Percentiles rank a stretch among this genome's conserved stretches.
Evolutionary conservation across 2,797 vertebrate species (phyloP).

Genomic region (Enteromius anoplus): DNA sequence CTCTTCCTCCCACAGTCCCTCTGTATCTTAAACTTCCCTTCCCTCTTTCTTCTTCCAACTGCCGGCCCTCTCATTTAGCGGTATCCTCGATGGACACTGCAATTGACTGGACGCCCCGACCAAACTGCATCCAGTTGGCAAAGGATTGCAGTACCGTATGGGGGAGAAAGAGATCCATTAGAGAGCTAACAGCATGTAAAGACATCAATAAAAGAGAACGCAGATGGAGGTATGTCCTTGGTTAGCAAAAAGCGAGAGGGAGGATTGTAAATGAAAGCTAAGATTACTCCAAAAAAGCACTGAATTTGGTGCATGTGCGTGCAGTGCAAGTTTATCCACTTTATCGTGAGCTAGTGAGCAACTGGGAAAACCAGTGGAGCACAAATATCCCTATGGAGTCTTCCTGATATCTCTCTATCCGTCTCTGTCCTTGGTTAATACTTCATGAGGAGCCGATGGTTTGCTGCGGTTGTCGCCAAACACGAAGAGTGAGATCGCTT

Average conservation of each 20-base stretch:
- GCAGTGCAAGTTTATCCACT: neutral
- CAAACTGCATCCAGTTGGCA: slow-evolving; percentile 18
- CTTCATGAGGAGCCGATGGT: neutral
- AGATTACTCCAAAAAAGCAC: neutral
- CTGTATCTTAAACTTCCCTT: neutral
- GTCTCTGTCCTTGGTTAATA: neutral
- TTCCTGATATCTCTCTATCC: neutral
- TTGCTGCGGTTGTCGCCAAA: neutral
- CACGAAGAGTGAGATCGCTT: neutral
- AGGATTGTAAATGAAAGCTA: neutral
- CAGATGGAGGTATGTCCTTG: slow-evolving; percentile 16
- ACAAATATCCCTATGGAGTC: neutral
- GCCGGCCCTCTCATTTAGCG: neutral
- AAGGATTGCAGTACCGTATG: slow-evolving; percentile 5
- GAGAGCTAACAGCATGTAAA: slow-evolving; percentile 25
- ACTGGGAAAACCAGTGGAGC: neutral
- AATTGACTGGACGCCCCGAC: slow-evolving; percentile 7
- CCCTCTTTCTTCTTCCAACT: slow-evolving; percentile 7
- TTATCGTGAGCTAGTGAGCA: neutral
- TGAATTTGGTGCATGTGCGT: neutral
- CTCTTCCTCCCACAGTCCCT: neutral
- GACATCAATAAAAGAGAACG: slow-evolving; percentile 17
- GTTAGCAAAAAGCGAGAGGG: neutral
- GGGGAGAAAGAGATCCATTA: slow-evolving; percentile 6
- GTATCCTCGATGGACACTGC: slow-evolving; percentile 6